Percentiles rank a stretch among this genome's conserved stretches.
Conservation (phyloP, 2,888 invertebrate species). For the Tribolium freemani region DNA sequence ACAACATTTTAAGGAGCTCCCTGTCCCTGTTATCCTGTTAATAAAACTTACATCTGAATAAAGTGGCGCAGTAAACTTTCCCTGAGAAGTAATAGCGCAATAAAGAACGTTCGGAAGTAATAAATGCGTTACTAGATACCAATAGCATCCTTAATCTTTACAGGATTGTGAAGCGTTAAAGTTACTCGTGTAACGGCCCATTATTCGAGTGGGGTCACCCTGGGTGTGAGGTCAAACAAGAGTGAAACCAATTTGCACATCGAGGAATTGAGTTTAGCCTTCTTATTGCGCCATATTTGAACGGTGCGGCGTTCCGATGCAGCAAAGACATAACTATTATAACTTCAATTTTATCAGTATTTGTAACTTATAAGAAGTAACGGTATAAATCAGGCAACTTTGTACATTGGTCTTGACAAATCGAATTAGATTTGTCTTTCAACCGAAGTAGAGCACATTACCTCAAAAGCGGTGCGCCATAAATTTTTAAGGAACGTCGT, state of each 20-base stretch:
- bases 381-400: conserved; percentile 28
- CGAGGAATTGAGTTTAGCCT: not conserved
- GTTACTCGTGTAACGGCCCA: not conserved
- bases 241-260: not conserved
- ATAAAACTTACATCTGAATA: conserved; percentile 20
- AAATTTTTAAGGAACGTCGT: conserved; percentile 14
- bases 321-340: conserved; percentile 10
- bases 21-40: not conserved
- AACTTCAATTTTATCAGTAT: conserved; percentile 26
- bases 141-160: not conserved
- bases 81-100: conserved; percentile 14
- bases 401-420: conserved; percentile 31
- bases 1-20: not conserved
- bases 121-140: conserved; percentile 15
- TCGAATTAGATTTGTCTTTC: conserved; percentile 31
- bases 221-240: not conserved
- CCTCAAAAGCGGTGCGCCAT: conserved; percentile 23
- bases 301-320: not conserved
- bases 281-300: conserved; percentile 7
- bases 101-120: conserved; percentile 19
- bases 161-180: conserved; percentile 2
- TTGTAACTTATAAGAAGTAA: conserved; percentile 27
- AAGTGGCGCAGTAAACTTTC: conserved; percentile 12
- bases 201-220: not conserved
- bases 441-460: conserved; percentile 17